Percentiles rank a stretch among this genome's conserved stretches.
Conservation (phyloP, 2,888 invertebrate species). For the Drosophila austrosaltans region DNA sequence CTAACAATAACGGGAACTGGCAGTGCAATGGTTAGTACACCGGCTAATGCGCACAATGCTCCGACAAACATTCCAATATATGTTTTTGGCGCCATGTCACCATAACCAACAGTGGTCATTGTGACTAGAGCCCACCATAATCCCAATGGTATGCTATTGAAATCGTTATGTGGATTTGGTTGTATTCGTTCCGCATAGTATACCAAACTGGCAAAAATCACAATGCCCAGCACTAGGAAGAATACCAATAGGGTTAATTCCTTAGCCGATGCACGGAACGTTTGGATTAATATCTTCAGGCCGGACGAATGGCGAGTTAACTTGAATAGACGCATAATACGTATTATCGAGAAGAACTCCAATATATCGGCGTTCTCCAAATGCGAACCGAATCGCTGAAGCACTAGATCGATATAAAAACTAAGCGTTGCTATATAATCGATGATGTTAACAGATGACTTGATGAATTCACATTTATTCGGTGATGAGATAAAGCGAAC, state of each 20-base stretch:
- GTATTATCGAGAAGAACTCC: slow-evolving; percentile 98
- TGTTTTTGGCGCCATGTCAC: slow-evolving; percentile 99
- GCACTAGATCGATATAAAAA: slow-evolving; percentile 97
- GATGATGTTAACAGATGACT: slow-evolving; percentile 98
- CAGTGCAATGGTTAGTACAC: slow-evolving; percentile 98
- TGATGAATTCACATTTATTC: slow-evolving; percentile 96
- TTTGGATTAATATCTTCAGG: slow-evolving; percentile 98
- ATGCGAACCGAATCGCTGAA: slow-evolving; percentile 95
- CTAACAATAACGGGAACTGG: slow-evolving; percentile 99
- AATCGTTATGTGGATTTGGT: slow-evolving; percentile 97
- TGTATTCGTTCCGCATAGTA: slow-evolving; percentile 99
- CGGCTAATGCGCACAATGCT: slow-evolving; percentile 98
- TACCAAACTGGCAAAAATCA: slow-evolving; percentile 98
- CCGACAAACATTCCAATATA: slow-evolving; percentile 99
- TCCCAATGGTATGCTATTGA: slow-evolving; percentile 98
- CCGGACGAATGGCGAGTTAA: slow-evolving; percentile 98
- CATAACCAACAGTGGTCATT: slow-evolving; percentile 99
- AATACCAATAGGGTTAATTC: slow-evolving; percentile 98
- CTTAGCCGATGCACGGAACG: slow-evolving; percentile 98
- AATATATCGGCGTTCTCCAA: slow-evolving; percentile 97
- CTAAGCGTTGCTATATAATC: slow-evolving; percentile 99
- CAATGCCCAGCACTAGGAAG: slow-evolving; percentile 98
- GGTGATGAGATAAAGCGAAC: slow-evolving; percentile 96
- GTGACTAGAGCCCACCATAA: slow-evolving; percentile 99
- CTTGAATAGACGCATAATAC: slow-evolving; percentile 98